Evolutionary conservation across 2,113 vertebrate species (phyloP).

Genomic region (Condylura cristata): DNA sequence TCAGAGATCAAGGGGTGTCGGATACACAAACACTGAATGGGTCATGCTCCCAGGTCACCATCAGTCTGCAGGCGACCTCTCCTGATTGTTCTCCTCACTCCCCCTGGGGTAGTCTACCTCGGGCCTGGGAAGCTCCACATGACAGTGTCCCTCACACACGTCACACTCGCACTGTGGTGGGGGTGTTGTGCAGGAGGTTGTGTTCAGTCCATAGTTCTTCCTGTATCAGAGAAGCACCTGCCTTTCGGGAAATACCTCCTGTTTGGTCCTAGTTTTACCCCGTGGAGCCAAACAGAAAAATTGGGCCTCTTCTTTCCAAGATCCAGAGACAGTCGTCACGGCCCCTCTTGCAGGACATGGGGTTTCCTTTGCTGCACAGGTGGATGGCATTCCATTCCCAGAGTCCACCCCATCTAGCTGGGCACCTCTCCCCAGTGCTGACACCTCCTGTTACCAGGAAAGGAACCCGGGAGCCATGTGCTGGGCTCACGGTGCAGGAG

Average conservation of each 20-base stretch:
- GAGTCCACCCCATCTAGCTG: fast-evolving
- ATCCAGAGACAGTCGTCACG: background rate
- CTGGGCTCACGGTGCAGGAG: background rate
- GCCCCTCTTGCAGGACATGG: background rate
- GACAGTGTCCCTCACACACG: background rate
- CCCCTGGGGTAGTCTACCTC: background rate
- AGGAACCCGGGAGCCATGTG: background rate
- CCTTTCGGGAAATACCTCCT: background rate
- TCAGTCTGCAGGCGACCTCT: background rate
- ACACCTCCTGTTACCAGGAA: no score
- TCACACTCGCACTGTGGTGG: fast-evolving
- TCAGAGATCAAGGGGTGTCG: background rate
- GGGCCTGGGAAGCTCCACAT: background rate
- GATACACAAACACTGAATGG: background rate
- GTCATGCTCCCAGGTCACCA: background rate
- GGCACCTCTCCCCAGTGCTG: background rate
- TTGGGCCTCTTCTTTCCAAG: background rate
- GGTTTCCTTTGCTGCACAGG: background rate
- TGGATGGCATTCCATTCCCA: background rate
- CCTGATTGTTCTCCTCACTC: background rate
- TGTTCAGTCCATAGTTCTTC: background rate
- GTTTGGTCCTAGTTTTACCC: background rate
- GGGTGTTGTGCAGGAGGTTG: fast-evolving
- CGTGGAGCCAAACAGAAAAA: background rate
- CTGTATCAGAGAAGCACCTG: background rate